Conservation (phyloP, 2,797 vertebrate species). For the Manis crassicaudata region DNA sequence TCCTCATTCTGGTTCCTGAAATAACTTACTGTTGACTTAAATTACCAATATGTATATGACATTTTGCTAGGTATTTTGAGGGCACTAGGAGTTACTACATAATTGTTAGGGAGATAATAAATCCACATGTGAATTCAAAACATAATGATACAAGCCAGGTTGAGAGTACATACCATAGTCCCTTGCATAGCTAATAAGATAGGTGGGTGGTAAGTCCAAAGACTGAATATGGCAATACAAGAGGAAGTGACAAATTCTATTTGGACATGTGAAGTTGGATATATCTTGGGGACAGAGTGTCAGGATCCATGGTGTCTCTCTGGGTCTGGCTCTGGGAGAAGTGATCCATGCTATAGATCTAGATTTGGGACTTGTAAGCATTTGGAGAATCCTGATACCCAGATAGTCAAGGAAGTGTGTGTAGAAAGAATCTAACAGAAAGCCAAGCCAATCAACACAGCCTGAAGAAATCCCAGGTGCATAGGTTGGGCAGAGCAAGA, state of each 20-base stretch:
- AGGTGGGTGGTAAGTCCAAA: neutral
- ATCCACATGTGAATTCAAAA: neutral
- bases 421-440: neutral
- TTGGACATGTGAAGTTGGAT: neutral
- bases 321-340: neutral
- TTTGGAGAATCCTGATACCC: neutral
- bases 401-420: neutral
- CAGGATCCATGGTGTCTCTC: neutral
- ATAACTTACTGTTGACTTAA: conserved; percentile 8
- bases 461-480: neutral
- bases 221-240: neutral
- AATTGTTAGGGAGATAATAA: neutral
- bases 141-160: neutral
- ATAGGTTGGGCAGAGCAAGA: neutral
- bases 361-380: neutral
- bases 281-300: neutral
- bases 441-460: neutral
- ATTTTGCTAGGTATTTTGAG: neutral
- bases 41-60: neutral
- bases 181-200: neutral
- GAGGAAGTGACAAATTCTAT: neutral
- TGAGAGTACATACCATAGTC: neutral
- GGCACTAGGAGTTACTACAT: neutral
- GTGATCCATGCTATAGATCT: neutral
- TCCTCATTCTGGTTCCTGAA: conserved; percentile 18